Percentiles rank a stretch among this genome's conserved stretches.
phyloP scores from a whole-genome alignment of 2,113 vertebrate genomes.

The Barnardius zonarius region DNA sequence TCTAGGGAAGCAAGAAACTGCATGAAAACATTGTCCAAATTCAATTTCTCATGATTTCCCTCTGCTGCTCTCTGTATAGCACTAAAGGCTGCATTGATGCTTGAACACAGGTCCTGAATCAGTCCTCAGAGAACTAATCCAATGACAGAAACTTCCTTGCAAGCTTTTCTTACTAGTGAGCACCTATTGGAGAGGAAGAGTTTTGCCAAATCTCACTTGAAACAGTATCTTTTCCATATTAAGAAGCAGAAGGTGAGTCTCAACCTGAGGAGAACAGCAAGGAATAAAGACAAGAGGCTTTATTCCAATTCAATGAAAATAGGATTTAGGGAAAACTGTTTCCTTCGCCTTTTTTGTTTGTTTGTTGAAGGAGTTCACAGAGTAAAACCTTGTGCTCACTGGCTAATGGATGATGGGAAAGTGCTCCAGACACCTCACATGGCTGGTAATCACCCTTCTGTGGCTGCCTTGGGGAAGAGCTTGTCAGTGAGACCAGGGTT shows the following conservation, averaged over 20 bases:
- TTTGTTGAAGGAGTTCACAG: neutral
- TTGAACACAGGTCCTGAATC: neutral
- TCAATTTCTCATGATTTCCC: neutral
- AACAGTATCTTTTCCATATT: neutral
- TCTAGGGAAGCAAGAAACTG: neutral
- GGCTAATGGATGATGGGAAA: neutral
- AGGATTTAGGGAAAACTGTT: neutral
- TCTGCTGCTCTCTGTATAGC: neutral
- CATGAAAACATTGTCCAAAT: neutral
- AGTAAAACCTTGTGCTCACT: neutral
- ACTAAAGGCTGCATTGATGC: neutral
- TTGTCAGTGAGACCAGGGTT: neutral
- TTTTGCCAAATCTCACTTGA: neutral
- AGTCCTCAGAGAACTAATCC: neutral
- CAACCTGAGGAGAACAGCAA: rapidly evolving
- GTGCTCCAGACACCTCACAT: neutral
- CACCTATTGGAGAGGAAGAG: neutral
- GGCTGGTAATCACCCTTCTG: neutral
- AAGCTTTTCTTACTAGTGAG: neutral
- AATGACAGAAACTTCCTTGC: neutral
- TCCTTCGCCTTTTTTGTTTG: neutral
- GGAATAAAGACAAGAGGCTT: neutral
- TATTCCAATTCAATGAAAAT: neutral
- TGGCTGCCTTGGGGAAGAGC: neutral
- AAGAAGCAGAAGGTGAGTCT: neutral